Evolutionary conservation across 2,888 invertebrate species (phyloP), one percentile per base, ranked within the genome.

Genomic region (Drosophila cracens): DNA sequence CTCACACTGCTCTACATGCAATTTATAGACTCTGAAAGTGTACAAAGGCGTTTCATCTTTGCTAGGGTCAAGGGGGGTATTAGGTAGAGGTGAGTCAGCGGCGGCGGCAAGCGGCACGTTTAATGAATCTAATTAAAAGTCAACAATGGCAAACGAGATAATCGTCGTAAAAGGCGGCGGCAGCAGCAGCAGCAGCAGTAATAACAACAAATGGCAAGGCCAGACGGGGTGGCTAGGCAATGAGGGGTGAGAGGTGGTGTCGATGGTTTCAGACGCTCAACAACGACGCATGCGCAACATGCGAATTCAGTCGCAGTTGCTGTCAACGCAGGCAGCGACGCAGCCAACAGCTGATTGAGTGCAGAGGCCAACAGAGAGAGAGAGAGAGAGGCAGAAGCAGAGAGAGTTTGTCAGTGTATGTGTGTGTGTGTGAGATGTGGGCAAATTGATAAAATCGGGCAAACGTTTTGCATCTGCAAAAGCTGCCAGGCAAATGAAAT

Each of bases 101-200:
- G 57, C 46, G 40, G 33, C 46, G 58, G 59, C 59, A 64, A 78
- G 86, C 88, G 88, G 88, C 85, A 83, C 88, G 83, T 85, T 85
- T 84, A 90, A 90, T 90, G 87, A 90, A 90, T 90, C 91, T 90
- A 90, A 90, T 90, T 90, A 90, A 90, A 90, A 90, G 90, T 90
- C 90, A 90, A 90, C 90, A 90, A 90, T 90, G 87, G 85, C 89
- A 85, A 88, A 85, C 80, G 89, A 89, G 89, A 87, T 87, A 85
- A 89, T 87, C 89, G 83, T 66, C 70, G 73, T 75, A 66, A 73
- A 76, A 79, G 73, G 70, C 66, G 58, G 21, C 21, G 58, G 25
- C 70, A 63, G 54, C 52, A 70, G 25, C 65, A 74, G 49, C 61
- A 70, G 40, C 59, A 51, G 43, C 38, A 46, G 27, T 27, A 48